Evolutionary conservation across 2,888 invertebrate genomes (phyloP).

Genomic region (Thera britannica): DNA sequence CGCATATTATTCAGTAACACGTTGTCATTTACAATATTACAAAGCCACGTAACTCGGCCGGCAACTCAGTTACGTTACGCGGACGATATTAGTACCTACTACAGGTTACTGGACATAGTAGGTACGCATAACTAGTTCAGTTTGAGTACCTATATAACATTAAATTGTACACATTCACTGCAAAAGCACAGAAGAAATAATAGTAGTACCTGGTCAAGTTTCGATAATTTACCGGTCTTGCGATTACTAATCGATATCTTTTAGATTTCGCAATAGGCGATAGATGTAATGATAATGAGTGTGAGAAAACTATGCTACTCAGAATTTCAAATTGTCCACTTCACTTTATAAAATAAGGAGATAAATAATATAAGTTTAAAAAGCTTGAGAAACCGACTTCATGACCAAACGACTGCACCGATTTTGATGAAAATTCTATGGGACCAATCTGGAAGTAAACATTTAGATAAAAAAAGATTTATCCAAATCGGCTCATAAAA

Average conservation of each 20-base stretch:
- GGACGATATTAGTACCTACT: slow-evolving; percentile 50
- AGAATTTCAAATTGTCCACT: slow-evolving; percentile 13
- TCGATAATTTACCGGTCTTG: slow-evolving; percentile 54
- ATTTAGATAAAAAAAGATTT: too few species aligned
- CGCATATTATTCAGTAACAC: slow-evolving; percentile 60
- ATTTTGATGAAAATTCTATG: too few species aligned
- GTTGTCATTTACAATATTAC: slow-evolving; percentile 70
- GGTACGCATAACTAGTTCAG: slow-evolving; percentile 61
- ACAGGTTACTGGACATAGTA: slow-evolving; percentile 59
- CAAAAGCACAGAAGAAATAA: slow-evolving; percentile 42
- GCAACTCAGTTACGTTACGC: slow-evolving; percentile 64
- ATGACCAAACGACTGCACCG: too few species aligned
- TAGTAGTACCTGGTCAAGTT: slow-evolving; percentile 39
- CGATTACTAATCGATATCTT: slow-evolving; percentile 45
- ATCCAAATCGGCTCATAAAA: too few species aligned
- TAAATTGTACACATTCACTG: slow-evolving; percentile 57
- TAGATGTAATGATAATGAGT: slow-evolving; percentile 29
- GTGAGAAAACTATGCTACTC: slow-evolving; percentile 38
- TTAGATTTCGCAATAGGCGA: slow-evolving; percentile 33
- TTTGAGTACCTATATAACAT: slow-evolving; percentile 54
- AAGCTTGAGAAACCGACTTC: too few species aligned
- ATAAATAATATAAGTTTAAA: too few species aligned
- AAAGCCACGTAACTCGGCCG: slow-evolving; percentile 67
- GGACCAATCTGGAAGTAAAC: too few species aligned
- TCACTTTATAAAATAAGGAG: too few species aligned